Base-by-base conservation (phyloP, 2,797 vertebrate species). In the Gymnopithys bicolor region DNA sequence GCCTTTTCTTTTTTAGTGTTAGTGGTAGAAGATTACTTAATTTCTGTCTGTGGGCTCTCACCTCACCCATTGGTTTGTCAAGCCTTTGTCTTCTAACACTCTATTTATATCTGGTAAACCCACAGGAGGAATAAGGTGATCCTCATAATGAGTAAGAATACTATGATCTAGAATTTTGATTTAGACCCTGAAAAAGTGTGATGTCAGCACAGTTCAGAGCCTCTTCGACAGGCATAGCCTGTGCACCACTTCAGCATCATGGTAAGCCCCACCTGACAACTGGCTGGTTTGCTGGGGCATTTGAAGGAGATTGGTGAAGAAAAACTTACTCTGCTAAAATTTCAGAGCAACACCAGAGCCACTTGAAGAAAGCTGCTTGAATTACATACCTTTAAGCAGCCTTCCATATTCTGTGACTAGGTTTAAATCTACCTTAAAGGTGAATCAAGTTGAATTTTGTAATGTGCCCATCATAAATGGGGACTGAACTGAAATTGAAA, bases 261-360 rank as follows among this genome's bases (percentile, higher is more conserved):
- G 59, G 39, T 49, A 35, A 0, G 0, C 16, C 5, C 23, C 21
- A 33, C 15, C 25, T 89, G 56, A 58, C 7, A 53, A 15, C 30
- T 33, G 58, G 10, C 12, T 74, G 12, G 15, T 59, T 80, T 45
- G 41, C 56, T 24, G 71, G 66, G 89, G 16, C 37, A 8, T 37
- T 21, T 63, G n/a, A 45, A 58, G 18, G 63, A 85, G 49, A 33
- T 6, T 10, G 14, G 25, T 75, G 37, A 48, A 81, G 43, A 32
- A 81, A 77, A 77, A 9, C 5, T 68, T 19, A 33, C 24, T 66
- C 32, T 86, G 32, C 22, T 58, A 68, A 77, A 90, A 70, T 75
- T 86, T 94, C 74, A 79, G 59, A 39, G 28, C 19, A 56, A 11
- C 17, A 32, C 23, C 10, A 78, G n/a, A 64, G n/a, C 33, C 13